phyloP scores from a whole-genome alignment of 2,888 invertebrate genomes.

The Desoria tigrina region DNA sequence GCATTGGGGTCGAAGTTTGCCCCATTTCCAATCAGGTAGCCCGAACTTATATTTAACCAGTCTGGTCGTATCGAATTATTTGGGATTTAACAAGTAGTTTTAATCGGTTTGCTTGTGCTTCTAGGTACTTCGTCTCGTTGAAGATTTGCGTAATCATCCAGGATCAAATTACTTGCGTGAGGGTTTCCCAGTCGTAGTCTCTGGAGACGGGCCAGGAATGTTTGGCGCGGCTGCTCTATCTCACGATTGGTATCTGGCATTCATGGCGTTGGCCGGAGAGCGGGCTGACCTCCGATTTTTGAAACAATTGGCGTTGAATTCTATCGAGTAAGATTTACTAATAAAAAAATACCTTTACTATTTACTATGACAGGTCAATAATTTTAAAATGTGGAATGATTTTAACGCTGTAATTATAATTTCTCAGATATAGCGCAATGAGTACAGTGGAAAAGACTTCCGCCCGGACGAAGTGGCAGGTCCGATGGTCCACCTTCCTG shows the following conservation, averaged over 20 bases:
- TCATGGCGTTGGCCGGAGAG: conserved; percentile 71
- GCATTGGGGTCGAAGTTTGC: conserved; percentile 74
- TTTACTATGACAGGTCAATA: too few relatives aligned
- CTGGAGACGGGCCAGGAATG: conserved; percentile 63
- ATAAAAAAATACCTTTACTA: too few relatives aligned
- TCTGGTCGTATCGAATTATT: too few relatives aligned
- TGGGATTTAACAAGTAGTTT: too few relatives aligned
- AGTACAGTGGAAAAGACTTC: conserved; percentile 58
- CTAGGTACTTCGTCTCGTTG: conserved; percentile 66
- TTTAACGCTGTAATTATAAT: too few relatives aligned
- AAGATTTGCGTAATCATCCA: conserved; percentile 77
- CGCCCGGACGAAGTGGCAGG: conserved; percentile 62
- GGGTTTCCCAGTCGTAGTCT: conserved; percentile 70
- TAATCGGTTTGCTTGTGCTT: too few relatives aligned
- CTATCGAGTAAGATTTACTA: conserved; percentile 59
- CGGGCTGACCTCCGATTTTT: conserved; percentile 69
- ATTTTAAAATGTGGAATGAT: too few relatives aligned
- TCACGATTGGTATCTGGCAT: conserved; percentile 77
- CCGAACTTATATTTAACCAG: too few relatives aligned
- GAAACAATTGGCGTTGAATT: conserved; percentile 74
- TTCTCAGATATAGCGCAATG: conserved; percentile 69
- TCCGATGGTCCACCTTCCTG: conserved; percentile 65
- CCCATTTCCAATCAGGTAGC: conserved; percentile 75
- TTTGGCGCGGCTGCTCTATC: conserved; percentile 74
- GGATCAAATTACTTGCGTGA: conserved; percentile 66